Evolutionary conservation across 2,113 vertebrate genomes (phyloP), one percentile per base, ranked within the genome.

Genomic region (Cynoglossus semilaevis): DNA sequence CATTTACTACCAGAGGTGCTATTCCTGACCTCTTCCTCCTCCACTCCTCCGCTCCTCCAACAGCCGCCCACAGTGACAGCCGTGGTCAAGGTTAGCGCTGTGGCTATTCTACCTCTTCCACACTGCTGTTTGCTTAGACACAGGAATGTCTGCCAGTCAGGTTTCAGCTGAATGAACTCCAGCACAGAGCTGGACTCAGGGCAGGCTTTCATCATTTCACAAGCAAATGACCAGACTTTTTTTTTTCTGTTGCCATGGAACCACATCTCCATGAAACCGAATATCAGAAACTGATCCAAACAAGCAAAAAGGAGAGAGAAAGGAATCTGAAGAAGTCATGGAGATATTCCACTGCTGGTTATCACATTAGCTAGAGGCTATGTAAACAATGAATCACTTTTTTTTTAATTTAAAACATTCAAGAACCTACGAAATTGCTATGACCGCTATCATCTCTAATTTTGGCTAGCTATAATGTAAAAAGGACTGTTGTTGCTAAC

Each of bases 1-100:
- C 80, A 73, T 88, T 88, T 87, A 87, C 53, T 77, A 82, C 79
- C 72, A 65, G 69, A 76, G 76, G 84, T 80, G 51, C 40, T 82
- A 77, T 70, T 85, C 71, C 29, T 29, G 69, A 85, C 76, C 81
- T 78, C 67, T 59, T 80, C 72, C 79, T 85, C 74, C 37, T 62
- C 52, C 70, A 69, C 67, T 76, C 76, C 73, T 47, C 56, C 73
- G 46, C 73, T 77, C 59, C 54, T 80, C 85, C 73, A 77, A 82
- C 77, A 77, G 71, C 66, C 65, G 36, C 75, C 75, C 68, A 84
- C 74, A 43, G 62, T 76, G 59, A 70, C 78, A 79, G 64, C 51
- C 8, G 3, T 14, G 69, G 81, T 81, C 85, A 85, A 87, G 81
- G 86, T 82, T 83, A 60, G 64, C 55, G 17, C 66, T 29, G 52